Percentiles rank a stretch among this genome's conserved stretches.
These are phyloP conservation scores for Perca schrenkii DNA, from an alignment of 2,113 vertebrate species.

Conservation along the genomic window DNA sequence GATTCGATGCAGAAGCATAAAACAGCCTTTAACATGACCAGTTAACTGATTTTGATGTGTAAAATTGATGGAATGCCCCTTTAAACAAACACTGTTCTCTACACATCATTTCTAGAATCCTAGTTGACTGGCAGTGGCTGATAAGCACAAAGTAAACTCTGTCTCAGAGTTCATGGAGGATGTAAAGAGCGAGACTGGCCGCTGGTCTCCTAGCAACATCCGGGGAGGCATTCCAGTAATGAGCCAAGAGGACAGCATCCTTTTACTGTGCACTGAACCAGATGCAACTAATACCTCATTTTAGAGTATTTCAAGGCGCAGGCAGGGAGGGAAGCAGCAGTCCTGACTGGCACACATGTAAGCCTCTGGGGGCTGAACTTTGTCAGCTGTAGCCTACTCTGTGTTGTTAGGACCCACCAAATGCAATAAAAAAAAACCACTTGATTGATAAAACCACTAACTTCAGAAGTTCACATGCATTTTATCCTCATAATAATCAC, in stretches of 20 bases:
- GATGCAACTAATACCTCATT: constrained; percentile 43
- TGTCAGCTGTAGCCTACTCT: not conserved
- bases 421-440: not conserved
- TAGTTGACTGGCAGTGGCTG: not conserved
- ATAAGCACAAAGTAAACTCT: constrained; percentile 1
- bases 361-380: not conserved
- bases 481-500: not conserved
- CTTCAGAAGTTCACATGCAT: not conserved
- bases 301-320: constrained; percentile 31
- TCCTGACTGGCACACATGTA: not conserved
- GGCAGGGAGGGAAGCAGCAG: constrained; percentile 16
- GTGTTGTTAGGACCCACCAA: not conserved
- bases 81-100: not conserved
- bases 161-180: constrained; percentile 41
- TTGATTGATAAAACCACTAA: too few species aligned
- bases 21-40: not conserved
- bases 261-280: constrained; percentile 48
- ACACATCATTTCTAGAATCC: not conserved
- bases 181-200: constrained; percentile 38
- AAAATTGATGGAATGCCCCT: not conserved
- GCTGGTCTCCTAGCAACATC: constrained; percentile 68
- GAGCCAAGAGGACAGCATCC: constrained; percentile 59
- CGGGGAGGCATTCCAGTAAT: constrained; percentile 46
- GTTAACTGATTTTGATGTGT: not conserved
- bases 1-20: too few species aligned